Evolutionary conservation across 2,888 invertebrate species (phyloP).

Genomic region (Alitta virens): DNA sequence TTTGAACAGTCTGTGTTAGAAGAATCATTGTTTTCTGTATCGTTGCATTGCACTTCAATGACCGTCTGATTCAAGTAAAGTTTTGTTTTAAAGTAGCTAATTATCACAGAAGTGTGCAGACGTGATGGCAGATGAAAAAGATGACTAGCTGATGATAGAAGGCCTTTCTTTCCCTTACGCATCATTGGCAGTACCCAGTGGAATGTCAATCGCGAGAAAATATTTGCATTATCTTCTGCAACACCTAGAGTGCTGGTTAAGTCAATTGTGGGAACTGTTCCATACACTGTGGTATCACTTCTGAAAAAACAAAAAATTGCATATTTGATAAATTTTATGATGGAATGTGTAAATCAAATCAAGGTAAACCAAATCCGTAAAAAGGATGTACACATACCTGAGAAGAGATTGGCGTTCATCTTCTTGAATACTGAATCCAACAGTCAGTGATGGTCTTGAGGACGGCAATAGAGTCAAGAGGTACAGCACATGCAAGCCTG

Average conservation of each 20-base stretch:
- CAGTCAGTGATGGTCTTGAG: not conserved
- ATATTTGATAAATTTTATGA: no score
- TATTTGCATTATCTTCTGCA: slow-evolving; percentile 70
- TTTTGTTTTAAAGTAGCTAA: slow-evolving; percentile 35
- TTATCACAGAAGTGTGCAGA: slow-evolving; percentile 39
- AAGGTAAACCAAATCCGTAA: no score
- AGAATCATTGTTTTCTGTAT: not conserved
- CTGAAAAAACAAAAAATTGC: no score
- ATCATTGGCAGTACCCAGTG: slow-evolving; percentile 85
- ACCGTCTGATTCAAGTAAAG: slow-evolving; percentile 6
- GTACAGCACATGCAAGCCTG: slow-evolving; percentile 3
- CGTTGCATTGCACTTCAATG: not conserved
- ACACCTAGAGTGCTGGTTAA: slow-evolving; percentile 15
- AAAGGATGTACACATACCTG: no score
- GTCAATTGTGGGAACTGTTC: no score
- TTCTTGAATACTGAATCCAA: not conserved
- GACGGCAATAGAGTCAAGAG: not conserved
- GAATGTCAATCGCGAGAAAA: slow-evolving; percentile 75
- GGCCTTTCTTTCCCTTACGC: slow-evolving; percentile 52
- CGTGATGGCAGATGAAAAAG: slow-evolving; percentile 45
- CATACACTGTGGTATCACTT: no score
- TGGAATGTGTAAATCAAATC: no score
- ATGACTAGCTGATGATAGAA: slow-evolving; percentile 62
- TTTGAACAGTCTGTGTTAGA: not conserved
- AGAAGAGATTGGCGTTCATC: not conserved